Evolutionary conservation across 37 sponge, comb jelly and placozoan species (phyloP), one percentile per base, ranked within the genome.

Genomic region (Beroe forskalii): DNA sequence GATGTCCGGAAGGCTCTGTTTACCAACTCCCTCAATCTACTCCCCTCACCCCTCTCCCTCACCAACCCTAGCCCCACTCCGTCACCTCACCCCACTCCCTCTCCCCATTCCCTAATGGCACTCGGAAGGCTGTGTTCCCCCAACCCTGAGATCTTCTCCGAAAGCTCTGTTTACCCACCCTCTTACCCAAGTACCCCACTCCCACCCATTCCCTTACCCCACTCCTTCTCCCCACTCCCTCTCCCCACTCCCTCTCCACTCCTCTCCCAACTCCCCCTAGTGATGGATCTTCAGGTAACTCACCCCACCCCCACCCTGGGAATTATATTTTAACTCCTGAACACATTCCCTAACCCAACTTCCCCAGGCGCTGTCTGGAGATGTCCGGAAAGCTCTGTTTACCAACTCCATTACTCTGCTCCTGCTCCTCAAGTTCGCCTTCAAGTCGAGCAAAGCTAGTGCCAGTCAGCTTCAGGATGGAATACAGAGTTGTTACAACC

Each of bases 341-440:
- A 20, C 14, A 20, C 9, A 55, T 17, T 17, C 60, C 9, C 60
- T 55, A 55, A 9, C 17, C 60, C 60, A n/a, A n/a, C n/a, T 24
- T 72, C 30, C 35, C 22, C 75, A 72, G 75, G 28, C 75, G 6
- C 75, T 72, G 20, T 72, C 75, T 4, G 75, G 75, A 35, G 75
- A 72, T 20, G 75, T 72, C 23, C 23, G 75, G 22, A 72, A 72
- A 20, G 75, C 75, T 20, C 75, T 72, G 40, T 72, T 72, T 39
- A 38, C 75, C 8, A 72, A 72, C 75, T 72, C 75, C 40, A 72
- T 72, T 4, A 72, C 75, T 39, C 75, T 72, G 19, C 75, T 72
- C 9, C 75, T 72, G 9, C 75, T 72, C 33, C 75, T 72, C 37
- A 72, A 72, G 75, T 72, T 72, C 75, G 75, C 75, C 39, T 72